Evolutionary conservation across 2,113 vertebrate genomes (phyloP).

Genomic region (Rhinoderma darwinii): DNA sequence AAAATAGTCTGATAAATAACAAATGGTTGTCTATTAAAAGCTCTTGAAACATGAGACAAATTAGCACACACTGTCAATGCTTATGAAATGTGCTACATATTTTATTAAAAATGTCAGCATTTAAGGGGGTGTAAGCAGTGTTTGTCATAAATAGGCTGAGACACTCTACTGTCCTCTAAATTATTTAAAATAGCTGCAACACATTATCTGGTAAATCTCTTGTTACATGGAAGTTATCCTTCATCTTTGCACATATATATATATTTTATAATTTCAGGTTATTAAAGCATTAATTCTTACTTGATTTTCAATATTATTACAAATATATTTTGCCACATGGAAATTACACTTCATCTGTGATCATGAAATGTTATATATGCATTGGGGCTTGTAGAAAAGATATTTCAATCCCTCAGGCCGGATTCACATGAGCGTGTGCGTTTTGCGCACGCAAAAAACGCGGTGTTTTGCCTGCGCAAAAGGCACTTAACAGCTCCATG

Average conservation of each 20-base stretch:
- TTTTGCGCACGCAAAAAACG: too few relatives aligned
- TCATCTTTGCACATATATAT: neutral
- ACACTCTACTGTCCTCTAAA: conserved; percentile 38
- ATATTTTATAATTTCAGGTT: neutral
- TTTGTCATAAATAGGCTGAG: conserved; percentile 48
- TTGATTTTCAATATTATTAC: neutral
- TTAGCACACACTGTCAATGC: conserved; percentile 37
- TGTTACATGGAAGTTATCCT: conserved; percentile 11
- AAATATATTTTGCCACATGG: neutral
- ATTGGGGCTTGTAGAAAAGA: neutral
- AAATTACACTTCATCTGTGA: neutral
- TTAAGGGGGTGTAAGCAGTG: conserved; percentile 23
- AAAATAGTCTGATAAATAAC: conserved; percentile 48
- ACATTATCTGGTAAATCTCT: conserved; percentile 45
- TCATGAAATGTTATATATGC: neutral
- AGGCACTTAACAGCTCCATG: too few relatives aligned
- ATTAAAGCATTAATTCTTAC: neutral
- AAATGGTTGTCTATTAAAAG: conserved; percentile 50
- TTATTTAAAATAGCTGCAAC: conserved; percentile 36
- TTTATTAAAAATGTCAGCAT: conserved; percentile 49
- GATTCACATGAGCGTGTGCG: too few relatives aligned
- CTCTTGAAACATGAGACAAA: conserved; percentile 52
- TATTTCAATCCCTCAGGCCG: too few relatives aligned
- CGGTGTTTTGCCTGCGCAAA: too few relatives aligned
- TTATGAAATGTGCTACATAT: conserved; percentile 52